Percentiles rank a stretch among this genome's conserved stretches.
phyloP scores from a whole-genome alignment of 2,888 invertebrate species.

The Sphaerophoria taeniata region DNA sequence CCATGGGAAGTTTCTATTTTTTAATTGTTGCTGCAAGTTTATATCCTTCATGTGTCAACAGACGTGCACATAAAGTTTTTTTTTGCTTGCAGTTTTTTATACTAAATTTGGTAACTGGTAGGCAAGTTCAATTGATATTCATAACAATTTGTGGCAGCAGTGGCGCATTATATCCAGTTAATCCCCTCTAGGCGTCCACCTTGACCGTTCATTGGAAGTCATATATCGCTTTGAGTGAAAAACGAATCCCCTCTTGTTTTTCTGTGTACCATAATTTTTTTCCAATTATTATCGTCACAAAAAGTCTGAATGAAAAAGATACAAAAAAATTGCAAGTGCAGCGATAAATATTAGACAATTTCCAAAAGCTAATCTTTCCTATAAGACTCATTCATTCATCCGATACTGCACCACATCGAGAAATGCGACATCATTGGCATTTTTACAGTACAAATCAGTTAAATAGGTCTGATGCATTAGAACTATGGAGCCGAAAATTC shows the following conservation, averaged over 20 bases:
- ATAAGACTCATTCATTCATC: constrained; percentile 58
- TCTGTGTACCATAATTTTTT: constrained; percentile 55
- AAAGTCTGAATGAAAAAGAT: constrained; percentile 33
- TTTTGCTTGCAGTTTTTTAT: constrained; percentile 3
- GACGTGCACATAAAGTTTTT: constrained; percentile 52
- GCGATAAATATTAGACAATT: constrained; percentile 28
- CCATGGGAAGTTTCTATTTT: constrained; percentile 49
- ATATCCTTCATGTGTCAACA: constrained; percentile 63
- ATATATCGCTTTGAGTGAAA: constrained; percentile 46
- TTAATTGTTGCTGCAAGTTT: constrained; percentile 50
- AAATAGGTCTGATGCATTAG: too few species aligned
- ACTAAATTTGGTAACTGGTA: constrained; percentile 67
- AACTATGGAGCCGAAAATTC: too few species aligned
- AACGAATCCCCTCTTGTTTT: constrained; percentile 9
- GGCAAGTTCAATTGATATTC: constrained; percentile 74
- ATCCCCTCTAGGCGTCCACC: constrained; percentile 70
- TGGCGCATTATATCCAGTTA: constrained; percentile 62
- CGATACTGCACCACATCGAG: constrained; percentile 1
- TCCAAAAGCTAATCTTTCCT: constrained; percentile 64
- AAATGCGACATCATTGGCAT: constrained; percentile 24
- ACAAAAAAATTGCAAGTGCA: constrained; percentile 9
- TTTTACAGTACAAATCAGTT: not conserved
- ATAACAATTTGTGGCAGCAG: constrained; percentile 72
- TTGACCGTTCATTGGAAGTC: constrained; percentile 64
- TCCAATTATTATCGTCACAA: constrained; percentile 65